Evolutionary conservation across 35 echinoderm and acorn worm genomes (phyloP), one percentile per base, ranked within the genome.

Genomic region (Heliocidaris tuberculata): DNA sequence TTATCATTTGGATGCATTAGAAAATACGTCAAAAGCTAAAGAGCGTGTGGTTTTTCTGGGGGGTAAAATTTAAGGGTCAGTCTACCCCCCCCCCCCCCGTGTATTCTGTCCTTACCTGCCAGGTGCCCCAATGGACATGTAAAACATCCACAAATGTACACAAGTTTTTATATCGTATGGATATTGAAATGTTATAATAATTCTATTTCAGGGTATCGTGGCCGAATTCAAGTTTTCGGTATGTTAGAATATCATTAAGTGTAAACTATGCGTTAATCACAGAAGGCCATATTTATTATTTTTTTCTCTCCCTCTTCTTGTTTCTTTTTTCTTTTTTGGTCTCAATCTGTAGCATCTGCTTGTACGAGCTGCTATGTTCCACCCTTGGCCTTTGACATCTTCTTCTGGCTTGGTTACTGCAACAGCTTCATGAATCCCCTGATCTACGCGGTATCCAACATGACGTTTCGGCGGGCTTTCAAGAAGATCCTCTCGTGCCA

Each of bases 361-460:
- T 89, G 87, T 89, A 32, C 31, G 9, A 89, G 87, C 31, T 89
- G 97, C 29, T 99, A 96, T 85, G 92, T 99, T 21, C 95, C 94
- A 12, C 89, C 88, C 10, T 48, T 85, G 2, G 48, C 95, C 13
- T 96, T 99, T 42, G 85, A 95, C 16, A 94, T 95, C 31, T 99
- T 96, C 54, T 95, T 99, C 30, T 99, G 98, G 98, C 95, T 99
- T 9, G 98, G 98, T 27, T 99, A 96, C 85, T 56, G 97, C 29
- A 99, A 99, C 60, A 96, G 95, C 48, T 94, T 92, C 70, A 52
- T 95, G 21, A 99, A 99, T 87, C 98, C 98, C 0, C 90, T 99
- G 6, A 99, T 99, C 48, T 99, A 99, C 59, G 98, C 98, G 24
- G 87, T 89, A 30, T 95, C 96, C 61, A 99, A 99, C 35, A 91